Evolutionary conservation across 92 coral and sea anemone species (phyloP), one percentile per base, ranked within the genome.

Genomic region (Chrysogorgia sp.): DNA sequence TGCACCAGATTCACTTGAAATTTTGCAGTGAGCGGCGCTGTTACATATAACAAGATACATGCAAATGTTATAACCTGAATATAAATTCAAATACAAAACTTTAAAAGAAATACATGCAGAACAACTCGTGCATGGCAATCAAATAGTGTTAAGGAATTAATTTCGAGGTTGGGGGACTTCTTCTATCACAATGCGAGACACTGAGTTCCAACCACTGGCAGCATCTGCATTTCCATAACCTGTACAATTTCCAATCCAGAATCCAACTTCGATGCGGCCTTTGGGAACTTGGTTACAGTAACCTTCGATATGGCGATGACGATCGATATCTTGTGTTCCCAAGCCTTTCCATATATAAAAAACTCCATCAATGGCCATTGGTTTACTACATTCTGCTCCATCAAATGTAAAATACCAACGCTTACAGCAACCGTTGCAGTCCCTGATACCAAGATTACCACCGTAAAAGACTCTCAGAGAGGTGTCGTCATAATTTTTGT

Each of bases 161-260:
- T 6, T 20, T 52, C 17, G 59, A 52, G 59, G 59, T 52, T 7
- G 22, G 3, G 59, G 59, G 6, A 52, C 59, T 52, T 52, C 59
- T 52, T 52, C 59, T 5, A 52, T 17, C 21, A 52, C 59, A 23
- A 52, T 52, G 17, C 59, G 59, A 52, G 59, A 52, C 59, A 52
- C 59, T 7, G 59, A 52, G 26, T 5, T 52, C 20, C 5, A 7
- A 52, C 59, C 59, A 52, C 59, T 52, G 26, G 21, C 22, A 17
- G 59, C 59, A 52, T 52, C 59, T 52, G 59, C 59, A 52, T 52
- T 52, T 17, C 59, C 59, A 23, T 52, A 52, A 52, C 59, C 59
- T 5, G 21, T 4, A 52, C 59, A 52, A 20, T 52, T 52, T 52
- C 59, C 59, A 52, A 52, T 20, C 59, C 59, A 52, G 26, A 52